phyloP scores from a whole-genome alignment of 2,113 vertebrate species.

The Columba livia region DNA sequence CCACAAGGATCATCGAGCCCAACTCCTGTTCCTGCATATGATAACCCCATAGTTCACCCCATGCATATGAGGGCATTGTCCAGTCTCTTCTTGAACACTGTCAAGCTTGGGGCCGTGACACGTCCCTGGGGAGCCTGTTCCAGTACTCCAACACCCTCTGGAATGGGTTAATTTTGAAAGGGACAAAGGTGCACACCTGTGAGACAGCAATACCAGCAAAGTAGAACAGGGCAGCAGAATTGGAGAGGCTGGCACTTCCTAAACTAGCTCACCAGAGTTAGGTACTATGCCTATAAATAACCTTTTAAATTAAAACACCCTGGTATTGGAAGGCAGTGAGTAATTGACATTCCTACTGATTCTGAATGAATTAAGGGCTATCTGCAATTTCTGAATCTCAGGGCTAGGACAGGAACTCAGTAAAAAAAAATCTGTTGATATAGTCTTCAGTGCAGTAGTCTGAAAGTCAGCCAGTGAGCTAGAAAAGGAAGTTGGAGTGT shows the following conservation, averaged over 20 bases:
- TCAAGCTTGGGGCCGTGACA: too few relatives aligned
- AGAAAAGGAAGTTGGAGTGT: not conserved
- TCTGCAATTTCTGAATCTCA: not conserved
- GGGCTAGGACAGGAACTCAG: not conserved
- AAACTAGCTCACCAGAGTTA: not conserved
- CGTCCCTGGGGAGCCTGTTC: too few relatives aligned
- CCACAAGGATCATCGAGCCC: too few relatives aligned
- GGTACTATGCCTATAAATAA: not conserved
- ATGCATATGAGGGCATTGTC: too few relatives aligned
- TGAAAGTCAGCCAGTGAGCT: not conserved
- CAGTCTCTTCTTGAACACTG: too few relatives aligned
- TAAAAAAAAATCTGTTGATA: not conserved
- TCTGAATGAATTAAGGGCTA: not conserved
- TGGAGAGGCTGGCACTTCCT: not conserved
- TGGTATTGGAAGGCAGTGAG: not conserved
- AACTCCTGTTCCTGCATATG: too few relatives aligned
- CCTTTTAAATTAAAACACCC: not conserved
- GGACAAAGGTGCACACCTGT: not conserved
- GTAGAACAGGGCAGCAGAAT: not conserved
- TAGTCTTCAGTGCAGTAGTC: not conserved
- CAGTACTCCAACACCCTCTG: too few relatives aligned
- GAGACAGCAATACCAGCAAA: not conserved
- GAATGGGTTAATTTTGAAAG: not conserved
- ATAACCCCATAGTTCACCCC: too few relatives aligned
- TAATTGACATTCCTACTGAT: not conserved